Base-by-base conservation (phyloP, 2,797 vertebrate genomes). In the Euthynnus affinis region DNA sequence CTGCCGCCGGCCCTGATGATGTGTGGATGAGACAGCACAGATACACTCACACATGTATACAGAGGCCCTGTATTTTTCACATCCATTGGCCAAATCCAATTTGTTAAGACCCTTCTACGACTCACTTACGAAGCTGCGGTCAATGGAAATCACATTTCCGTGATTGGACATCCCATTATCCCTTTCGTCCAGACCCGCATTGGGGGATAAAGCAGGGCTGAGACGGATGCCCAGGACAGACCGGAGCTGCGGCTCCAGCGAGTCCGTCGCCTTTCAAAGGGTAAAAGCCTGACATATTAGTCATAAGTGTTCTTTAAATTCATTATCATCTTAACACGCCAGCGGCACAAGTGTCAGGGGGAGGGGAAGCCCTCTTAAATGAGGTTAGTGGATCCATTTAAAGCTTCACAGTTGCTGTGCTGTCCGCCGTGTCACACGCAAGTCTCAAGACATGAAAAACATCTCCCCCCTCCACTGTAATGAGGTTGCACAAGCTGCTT, bases 101-200 rank as follows among this genome's bases (percentile, higher is more conserved):
- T 96, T 95, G 93, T 96, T 92, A 94, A 95, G 94, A 93, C 95
- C 95, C 94, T 93, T 95, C 95, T 92, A 93, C 93, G 88, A 95
- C 95, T 96, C 93, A 95, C 95, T 96, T 96, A 96, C 90, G 76
- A 84, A 94, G 93, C 90, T 94, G 94, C 90, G 95, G 93, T 96
- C 96, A 94, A 95, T 94, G 94, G 94, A 97, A 97, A 97, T 96
- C 94, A 93, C 95, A 97, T 97, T 96, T 96, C 94, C 90, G 91
- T 96, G 95, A 95, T 96, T 97, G 96, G 96, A 96, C 96, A 95
- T 95, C 95, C 96, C 96, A 96, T 96, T 96, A 96, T 95, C 94
- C 91, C 80, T 85, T 94, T 86, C 80, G 89, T 94, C 94, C 92
- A 94, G 78, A 93, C 93, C 93, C 77, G 78, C 92, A 87, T 90